Base-by-base conservation (phyloP, 1,140 invertebrate genomes). In the Antheraea pernyi region DNA sequence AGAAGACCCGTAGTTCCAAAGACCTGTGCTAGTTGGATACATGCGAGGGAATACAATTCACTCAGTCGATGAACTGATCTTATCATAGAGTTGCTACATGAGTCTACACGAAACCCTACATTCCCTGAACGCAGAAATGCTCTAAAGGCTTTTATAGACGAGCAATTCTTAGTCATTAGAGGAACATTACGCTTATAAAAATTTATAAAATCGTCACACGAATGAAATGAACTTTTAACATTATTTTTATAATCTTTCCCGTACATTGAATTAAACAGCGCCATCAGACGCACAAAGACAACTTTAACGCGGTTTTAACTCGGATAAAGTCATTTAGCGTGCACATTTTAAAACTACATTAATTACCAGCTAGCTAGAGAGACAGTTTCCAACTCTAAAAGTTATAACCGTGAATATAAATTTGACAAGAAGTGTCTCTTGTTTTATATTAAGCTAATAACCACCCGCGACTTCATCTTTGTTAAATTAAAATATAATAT, bases 261-360 rank as follows among this genome's bases (percentile, higher is more conserved):
- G 70, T 74, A 65, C 78, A 76, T 74, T 77, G 63, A 80, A 78
- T 84, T 84, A 84, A 85, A 83, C 82, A 78, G 78, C 67, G 74
- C 69, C 78, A 75, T 82, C 83, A 85, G 74, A 73, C 71, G 71
- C 81, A 85, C 80, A 85, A 86, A 86, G 61, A 63, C 30, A 82
- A 84, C 76, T 72, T 82, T 81, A 85, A 73, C 80, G 77, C 69
- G 79, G 81, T 83, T 84, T 85, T 74, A 87, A 83, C 79, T 82
- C 69, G 71, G 83, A 85, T 82, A 81, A 88, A 81, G 81, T 81
- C 81, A 81, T 85, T 84, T 80, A 71, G 74, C 80, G 82, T 79
- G 81, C 81, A 84, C 84, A 84, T 88, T 86, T 88, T 88, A 86
- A 88, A 88, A 86, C 82, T 88, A 88, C 83, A 85, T 85, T 88